Percentiles rank a stretch among this genome's conserved stretches.
phyloP scores from a whole-genome alignment of 92 coral and sea anemone species.

The Bergia puertoricense region DNA sequence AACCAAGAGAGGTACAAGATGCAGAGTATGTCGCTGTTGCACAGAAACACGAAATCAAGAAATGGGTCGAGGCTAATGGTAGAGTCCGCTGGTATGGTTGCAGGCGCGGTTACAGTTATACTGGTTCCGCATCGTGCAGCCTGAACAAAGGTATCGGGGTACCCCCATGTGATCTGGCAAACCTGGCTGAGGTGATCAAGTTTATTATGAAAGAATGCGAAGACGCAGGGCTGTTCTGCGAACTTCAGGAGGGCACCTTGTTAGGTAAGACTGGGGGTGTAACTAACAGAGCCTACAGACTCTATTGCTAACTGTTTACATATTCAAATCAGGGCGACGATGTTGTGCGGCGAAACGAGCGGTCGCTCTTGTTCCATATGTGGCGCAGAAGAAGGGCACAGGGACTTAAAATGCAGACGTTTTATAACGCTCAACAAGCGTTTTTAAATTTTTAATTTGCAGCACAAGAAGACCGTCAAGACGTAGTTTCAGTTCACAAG shows the following conservation, averaged over 20 bases:
- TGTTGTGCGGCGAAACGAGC: too few relatives aligned
- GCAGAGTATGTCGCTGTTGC: slow-evolving; percentile 61
- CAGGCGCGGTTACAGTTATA: slow-evolving; percentile 71
- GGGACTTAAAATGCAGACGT: too few relatives aligned
- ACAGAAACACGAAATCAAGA: slow-evolving; percentile 81
- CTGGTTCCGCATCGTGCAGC: slow-evolving; percentile 52
- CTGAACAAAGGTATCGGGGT: slow-evolving; percentile 70
- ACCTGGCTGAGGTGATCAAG: slow-evolving; percentile 93
- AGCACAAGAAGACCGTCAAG: too few relatives aligned
- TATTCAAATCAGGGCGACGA: too few relatives aligned
- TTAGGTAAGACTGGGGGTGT: slow-evolving; percentile 53
- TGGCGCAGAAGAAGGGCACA: too few relatives aligned
- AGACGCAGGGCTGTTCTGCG: slow-evolving; percentile 94
- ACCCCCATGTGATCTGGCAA: slow-evolving; percentile 93
- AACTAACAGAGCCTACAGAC: neutral
- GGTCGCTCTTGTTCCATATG: too few relatives aligned
- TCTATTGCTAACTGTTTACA: neutral
- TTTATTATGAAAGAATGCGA: slow-evolving; percentile 94
- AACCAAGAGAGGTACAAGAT: slow-evolving; percentile 63
- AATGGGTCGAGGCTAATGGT: slow-evolving; percentile 89
- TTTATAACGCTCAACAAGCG: too few relatives aligned
- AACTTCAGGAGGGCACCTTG: slow-evolving; percentile 90
- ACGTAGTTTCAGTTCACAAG: too few relatives aligned
- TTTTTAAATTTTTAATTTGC: too few relatives aligned
- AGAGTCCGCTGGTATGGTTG: slow-evolving; percentile 98